These are phyloP conservation scores for Halcyon badia DNA, from an alignment of 2,797 vertebrate species.

Conservation along the genomic window DNA sequence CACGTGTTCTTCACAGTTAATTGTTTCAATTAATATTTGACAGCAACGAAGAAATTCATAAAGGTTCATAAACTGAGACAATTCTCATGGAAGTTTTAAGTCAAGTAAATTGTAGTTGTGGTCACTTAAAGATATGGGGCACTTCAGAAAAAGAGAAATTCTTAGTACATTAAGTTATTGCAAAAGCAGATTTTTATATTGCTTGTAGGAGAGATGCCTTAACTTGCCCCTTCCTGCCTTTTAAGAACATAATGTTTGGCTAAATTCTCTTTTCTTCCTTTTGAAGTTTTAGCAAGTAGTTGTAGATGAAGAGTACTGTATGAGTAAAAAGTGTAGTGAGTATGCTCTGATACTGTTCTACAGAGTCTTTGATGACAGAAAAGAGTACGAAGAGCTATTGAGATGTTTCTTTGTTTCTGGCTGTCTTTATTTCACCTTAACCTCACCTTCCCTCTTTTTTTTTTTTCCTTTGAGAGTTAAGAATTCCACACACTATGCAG, in stretches of 20 bases:
- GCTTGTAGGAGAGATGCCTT: neutral
- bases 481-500: neutral
- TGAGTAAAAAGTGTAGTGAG: neutral
- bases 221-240: neutral
- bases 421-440: neutral
- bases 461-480: neutral
- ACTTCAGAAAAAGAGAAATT: neutral
- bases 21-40: slow-evolving; percentile 83
- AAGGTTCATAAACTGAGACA: slow-evolving; percentile 13
- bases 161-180: accelerated
- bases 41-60: slow-evolving; percentile 51
- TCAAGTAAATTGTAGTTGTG: neutral
- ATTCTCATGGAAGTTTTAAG: slow-evolving; percentile 13
- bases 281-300: neutral
- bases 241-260: neutral
- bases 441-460: neutral
- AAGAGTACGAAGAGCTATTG: neutral
- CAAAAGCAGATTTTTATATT: neutral
- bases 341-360: neutral
- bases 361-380: neutral
- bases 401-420: neutral
- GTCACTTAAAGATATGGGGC: neutral
- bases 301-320: neutral
- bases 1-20: slow-evolving; percentile 73
- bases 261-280: neutral